phyloP scores from a whole-genome alignment of 2,888 invertebrate genomes.

The Lamellibrachia satsuma region DNA sequence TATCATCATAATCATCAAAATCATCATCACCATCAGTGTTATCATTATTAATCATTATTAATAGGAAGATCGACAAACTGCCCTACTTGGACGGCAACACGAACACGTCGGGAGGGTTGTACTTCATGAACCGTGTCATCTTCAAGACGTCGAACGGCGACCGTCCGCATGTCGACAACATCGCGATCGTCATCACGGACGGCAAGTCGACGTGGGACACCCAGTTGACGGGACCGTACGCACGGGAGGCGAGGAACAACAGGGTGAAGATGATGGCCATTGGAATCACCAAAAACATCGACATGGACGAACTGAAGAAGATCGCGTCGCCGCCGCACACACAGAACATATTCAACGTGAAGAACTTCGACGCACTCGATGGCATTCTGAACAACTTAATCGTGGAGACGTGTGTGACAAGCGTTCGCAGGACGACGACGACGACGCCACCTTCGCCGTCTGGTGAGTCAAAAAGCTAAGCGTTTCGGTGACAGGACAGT shows the following conservation, averaged over 20 bases:
- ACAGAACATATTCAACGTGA: slow-evolving; percentile 34
- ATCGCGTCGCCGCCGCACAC: slow-evolving; percentile 20
- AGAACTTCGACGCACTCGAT: slow-evolving; percentile 30
- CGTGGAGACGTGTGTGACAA: slow-evolving; percentile 20
- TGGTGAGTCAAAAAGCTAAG: not conserved
- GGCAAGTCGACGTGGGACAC: slow-evolving; percentile 25
- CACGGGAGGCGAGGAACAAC: slow-evolving; percentile 9
- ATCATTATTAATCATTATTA: not conserved
- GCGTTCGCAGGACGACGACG: slow-evolving; percentile 1
- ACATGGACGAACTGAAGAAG: slow-evolving; percentile 22
- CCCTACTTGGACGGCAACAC: slow-evolving; percentile 28
- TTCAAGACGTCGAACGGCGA: slow-evolving; percentile 25
- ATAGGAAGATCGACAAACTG: not conserved
- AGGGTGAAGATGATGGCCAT: slow-evolving; percentile 27
- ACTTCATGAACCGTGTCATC: slow-evolving; percentile 20
- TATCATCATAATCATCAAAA: too few relatives aligned
- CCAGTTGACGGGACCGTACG: slow-evolving; percentile 22
- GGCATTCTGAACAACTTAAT: slow-evolving; percentile 30
- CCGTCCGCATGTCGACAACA: slow-evolving; percentile 29
- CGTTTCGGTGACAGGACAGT: not conserved
- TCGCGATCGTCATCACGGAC: slow-evolving; percentile 31
- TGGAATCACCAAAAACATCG: not conserved
- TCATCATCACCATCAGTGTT: too few relatives aligned
- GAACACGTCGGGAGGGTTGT: slow-evolving; percentile 30
- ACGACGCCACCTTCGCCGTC: slow-evolving; percentile 21